Base-by-base conservation (phyloP, 2,888 invertebrate species). In the Neoaliturus tenellus region DNA sequence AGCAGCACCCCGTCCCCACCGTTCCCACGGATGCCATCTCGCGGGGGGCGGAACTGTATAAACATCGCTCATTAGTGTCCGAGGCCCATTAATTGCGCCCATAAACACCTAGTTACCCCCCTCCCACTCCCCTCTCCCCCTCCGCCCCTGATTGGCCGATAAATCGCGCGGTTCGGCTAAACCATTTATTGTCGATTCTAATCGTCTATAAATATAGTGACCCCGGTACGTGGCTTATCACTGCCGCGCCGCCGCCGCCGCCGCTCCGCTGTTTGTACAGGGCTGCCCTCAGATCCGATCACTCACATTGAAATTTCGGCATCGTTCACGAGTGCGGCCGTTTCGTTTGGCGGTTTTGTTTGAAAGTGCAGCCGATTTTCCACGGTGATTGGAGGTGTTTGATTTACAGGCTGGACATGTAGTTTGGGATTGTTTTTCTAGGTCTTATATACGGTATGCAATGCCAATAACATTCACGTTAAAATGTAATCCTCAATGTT, bases 51-150 rank as follows among this genome's bases (percentile, higher is more conserved):
- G 71, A 58, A 23, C 71, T 82, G 73, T 73, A 82, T 82, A 82
- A 82, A 82, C 39, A 82, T 73, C 73, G 82, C 82, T 82, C 82
- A 82, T 82, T 82, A 82, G 73, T 73, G 73, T 71, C 55, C 55
- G 51, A n/a, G 73, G 28, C 33, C 39, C 82, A 82, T 82, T 82
- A 82, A 82, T 82, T 82, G 71, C 82, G 28, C 25, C 82, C n/a
- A 82, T 82, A 82, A 82, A 82, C 82, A 82, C 82, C 82, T 82
- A 39, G 82, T 73, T 73, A 31, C 55, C 73, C 35, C 82, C 75
- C n/a, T n/a, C n/a, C n/a, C n/a, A n/a, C n/a, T n/a, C n/a, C n/a
- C n/a, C 4, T 51, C 75, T 31, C 67, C 33, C 4, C 75, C 75
- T 31, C 67, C 33, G 10, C 35, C 25, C 25, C 48, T 23, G 75